A percentile compares a stretch with the other conserved stretches of the same genome.
phyloP scores from a whole-genome alignment of 1,140 invertebrate genomes.

The Venturia canescens region DNA sequence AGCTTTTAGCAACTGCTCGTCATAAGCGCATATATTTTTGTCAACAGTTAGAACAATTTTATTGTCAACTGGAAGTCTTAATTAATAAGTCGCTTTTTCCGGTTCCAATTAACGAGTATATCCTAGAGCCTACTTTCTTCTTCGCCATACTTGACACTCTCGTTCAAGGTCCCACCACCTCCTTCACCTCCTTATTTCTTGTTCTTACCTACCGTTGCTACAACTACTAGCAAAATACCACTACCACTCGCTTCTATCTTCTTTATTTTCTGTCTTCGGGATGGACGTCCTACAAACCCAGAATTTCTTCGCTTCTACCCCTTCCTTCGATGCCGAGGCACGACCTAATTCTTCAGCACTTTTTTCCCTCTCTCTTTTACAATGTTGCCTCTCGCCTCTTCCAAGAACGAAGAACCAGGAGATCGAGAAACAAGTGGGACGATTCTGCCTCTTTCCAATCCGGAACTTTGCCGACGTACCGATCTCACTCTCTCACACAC shows the following conservation, averaged over 20 bases:
- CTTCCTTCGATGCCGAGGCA: neutral
- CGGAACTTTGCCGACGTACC: neutral
- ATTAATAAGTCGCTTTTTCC: constrained; percentile 47
- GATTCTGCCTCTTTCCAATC: constrained; percentile 18
- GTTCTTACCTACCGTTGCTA: constrained; percentile 41
- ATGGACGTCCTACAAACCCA: constrained; percentile 58
- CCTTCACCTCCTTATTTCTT: constrained; percentile 44
- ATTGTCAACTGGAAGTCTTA: constrained; percentile 25
- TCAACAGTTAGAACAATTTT: constrained; percentile 45
- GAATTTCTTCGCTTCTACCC: constrained; percentile 39
- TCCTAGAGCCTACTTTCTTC: constrained; percentile 68
- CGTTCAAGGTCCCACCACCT: constrained; percentile 64
- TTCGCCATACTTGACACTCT: constrained; percentile 61
- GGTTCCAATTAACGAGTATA: constrained; percentile 48
- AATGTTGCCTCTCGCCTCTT: neutral
- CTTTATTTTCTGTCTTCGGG: constrained; percentile 48
- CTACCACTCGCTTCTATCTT: constrained; percentile 10
- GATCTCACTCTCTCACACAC: constrained; percentile 20
- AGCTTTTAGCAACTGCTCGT: neutral
- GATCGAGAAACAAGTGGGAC: constrained; percentile 36
- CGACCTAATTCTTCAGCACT: constrained; percentile 24
- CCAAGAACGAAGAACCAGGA: constrained; percentile 11
- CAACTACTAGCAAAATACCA: constrained; percentile 15
- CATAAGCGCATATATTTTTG: constrained; percentile 1
- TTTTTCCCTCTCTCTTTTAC: neutral